Conservation (phyloP, 2,888 invertebrate genomes). For the Julus scanicus region DNA sequence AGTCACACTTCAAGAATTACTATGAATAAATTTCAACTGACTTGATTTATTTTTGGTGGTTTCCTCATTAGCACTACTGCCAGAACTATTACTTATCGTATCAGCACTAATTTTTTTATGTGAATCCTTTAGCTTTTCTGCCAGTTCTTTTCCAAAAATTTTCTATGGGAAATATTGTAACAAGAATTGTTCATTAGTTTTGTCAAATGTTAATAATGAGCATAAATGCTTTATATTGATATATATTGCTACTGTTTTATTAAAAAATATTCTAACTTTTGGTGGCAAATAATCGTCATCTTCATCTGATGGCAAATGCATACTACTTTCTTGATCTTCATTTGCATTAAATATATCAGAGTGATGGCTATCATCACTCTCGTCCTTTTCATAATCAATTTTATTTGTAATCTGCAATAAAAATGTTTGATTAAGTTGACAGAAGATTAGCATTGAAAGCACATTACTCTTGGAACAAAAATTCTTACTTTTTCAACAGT, state of each 20-base stretch:
- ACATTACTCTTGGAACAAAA: not conserved
- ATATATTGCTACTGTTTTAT: not conserved
- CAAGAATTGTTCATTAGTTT: not conserved
- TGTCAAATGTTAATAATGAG: not conserved
- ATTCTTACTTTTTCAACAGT: not conserved
- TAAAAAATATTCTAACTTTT: not conserved
- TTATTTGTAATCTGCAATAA: not conserved
- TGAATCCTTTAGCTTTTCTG: not conserved
- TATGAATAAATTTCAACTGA: not conserved
- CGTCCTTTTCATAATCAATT: conserved; percentile 13
- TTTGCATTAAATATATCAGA: conserved; percentile 45
- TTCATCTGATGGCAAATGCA: not conserved
- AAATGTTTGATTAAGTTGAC: not conserved
- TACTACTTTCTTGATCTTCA: not conserved
- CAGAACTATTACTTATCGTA: not conserved
- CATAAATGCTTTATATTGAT: not conserved
- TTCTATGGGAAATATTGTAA: not conserved
- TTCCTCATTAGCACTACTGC: not conserved
- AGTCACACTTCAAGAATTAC: not conserved
- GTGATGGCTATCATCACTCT: conserved; percentile 17
- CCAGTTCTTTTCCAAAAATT: conserved; percentile 3
- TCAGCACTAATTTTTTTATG: not conserved
- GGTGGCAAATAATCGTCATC: conserved; percentile 12
- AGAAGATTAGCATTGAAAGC: not conserved
- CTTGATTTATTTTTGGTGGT: not conserved